phyloP scores from a whole-genome alignment of 2,797 vertebrate genomes.

The Pseudopleuronectes americanus region DNA sequence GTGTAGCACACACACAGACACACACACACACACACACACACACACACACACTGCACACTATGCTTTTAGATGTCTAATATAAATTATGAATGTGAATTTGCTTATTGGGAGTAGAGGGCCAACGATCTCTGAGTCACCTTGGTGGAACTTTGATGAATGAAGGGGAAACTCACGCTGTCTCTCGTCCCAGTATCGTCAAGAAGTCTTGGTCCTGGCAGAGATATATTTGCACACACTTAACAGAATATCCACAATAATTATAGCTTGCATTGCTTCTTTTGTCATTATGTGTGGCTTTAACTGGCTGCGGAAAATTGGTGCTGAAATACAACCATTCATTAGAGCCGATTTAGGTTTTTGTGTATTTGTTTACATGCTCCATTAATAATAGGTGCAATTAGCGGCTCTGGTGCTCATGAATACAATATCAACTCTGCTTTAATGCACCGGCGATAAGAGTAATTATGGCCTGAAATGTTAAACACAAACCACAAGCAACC shows the following conservation, averaged over 20 bases:
- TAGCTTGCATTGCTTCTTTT: conserved; percentile 11
- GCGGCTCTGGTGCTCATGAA: neutral
- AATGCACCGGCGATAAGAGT: neutral
- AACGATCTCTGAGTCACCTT: conserved; percentile 49
- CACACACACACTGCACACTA: neutral
- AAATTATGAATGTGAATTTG: conserved; percentile 53
- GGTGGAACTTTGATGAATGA: conserved; percentile 31
- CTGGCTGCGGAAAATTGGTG: conserved; percentile 10
- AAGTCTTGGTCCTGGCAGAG: neutral
- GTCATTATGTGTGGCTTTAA: conserved; percentile 27
- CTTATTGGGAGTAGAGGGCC: conserved; percentile 36
- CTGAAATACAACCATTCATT: conserved; percentile 16
- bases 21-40: conserved; percentile 9
- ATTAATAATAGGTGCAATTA: neutral
- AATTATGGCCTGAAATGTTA: conserved; percentile 15
- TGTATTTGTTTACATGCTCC: conserved; percentile 15
- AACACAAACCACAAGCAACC: neutral
- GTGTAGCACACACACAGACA: conserved; percentile 8
- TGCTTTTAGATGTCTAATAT: conserved; percentile 45
- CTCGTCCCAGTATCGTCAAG: neutral
- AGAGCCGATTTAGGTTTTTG: conserved; percentile 23
- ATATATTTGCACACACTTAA: neutral
- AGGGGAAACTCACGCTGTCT: neutral
- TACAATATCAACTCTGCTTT: neutral
- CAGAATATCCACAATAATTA: neutral